Percentiles rank a stretch among this genome's conserved stretches.
Evolutionary conservation across 2,113 vertebrate genomes (phyloP).

Genomic region (Vanacampus margaritifer): DNA sequence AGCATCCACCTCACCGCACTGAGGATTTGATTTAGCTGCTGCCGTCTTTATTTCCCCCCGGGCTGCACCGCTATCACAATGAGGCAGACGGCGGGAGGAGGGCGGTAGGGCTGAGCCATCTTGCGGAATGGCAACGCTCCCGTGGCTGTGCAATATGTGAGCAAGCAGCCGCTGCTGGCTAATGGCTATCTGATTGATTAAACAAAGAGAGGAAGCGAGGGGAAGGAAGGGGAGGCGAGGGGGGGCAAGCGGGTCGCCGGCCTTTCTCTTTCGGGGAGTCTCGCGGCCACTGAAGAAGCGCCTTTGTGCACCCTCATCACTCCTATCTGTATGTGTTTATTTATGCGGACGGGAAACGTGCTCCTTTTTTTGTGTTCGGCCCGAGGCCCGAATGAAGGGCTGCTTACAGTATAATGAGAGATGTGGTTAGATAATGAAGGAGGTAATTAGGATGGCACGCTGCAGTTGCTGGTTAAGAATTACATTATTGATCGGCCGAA

Average conservation of each 20-base stretch:
- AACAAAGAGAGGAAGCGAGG: slow-evolving; percentile 38
- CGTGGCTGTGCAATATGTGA: slow-evolving; percentile 51
- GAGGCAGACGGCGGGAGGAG: slow-evolving; percentile 38
- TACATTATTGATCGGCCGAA: slow-evolving; percentile 54
- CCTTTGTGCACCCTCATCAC: slow-evolving; percentile 30
- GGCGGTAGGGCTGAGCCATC: slow-evolving; percentile 57
- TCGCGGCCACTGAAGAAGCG: not conserved
- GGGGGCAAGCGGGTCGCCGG: slow-evolving; percentile 27
- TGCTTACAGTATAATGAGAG: slow-evolving; percentile 57
- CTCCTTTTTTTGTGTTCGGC: slow-evolving; percentile 1
- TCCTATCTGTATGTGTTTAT: slow-evolving; percentile 3
- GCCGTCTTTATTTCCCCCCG: slow-evolving; percentile 61
- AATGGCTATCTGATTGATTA: slow-evolving; percentile 61
- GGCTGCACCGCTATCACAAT: slow-evolving; percentile 45
- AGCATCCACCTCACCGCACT: slow-evolving; percentile 14
- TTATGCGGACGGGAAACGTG: not conserved
- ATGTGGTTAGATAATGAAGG: slow-evolving; percentile 64
- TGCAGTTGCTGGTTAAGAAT: slow-evolving; percentile 53
- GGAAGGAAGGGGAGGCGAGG: slow-evolving; percentile 4
- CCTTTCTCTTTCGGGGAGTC: slow-evolving; percentile 27
- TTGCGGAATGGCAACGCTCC: slow-evolving; percentile 55
- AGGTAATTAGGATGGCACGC: slow-evolving; percentile 53
- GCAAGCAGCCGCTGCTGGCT: slow-evolving; percentile 48
- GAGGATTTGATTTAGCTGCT: slow-evolving; percentile 48
- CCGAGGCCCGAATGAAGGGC: slow-evolving; percentile 41